phyloP scores from a whole-genome alignment of 2,113 vertebrate species.

The Gracilinanus agilis region DNA sequence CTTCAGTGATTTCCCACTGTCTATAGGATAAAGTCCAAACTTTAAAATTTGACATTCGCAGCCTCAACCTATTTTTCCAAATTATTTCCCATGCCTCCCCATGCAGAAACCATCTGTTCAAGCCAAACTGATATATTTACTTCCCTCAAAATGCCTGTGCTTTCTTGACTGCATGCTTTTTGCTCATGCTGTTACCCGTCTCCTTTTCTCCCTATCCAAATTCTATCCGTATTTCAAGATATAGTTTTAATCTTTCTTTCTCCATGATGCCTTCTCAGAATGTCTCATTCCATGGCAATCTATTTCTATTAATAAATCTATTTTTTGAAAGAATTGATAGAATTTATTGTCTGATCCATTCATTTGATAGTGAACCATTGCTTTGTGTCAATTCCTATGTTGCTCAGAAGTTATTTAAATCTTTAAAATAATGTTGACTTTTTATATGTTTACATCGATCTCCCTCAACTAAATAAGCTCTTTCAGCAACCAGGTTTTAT shows the following conservation, averaged over 20 bases:
- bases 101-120: neutral
- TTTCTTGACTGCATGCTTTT: neutral
- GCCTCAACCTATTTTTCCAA: neutral
- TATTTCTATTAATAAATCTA: neutral
- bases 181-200: neutral
- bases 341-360: neutral
- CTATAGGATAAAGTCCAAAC: neutral
- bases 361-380: neutral
- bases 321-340: neutral
- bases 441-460: neutral
- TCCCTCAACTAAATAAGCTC: neutral
- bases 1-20: neutral
- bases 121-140: neutral
- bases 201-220: neutral
- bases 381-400: neutral
- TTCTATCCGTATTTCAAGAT: neutral
- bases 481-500: neutral
- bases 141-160: neutral
- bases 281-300: neutral
- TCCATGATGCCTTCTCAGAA: neutral
- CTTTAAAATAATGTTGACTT: neutral
- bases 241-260: neutral
- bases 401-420: conserved; percentile 10
- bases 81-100: neutral
- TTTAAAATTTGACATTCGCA: conserved; percentile 1